These are phyloP conservation scores for Trichogramma evanescens DNA, from an alignment of 2,888 invertebrate genomes.

Conservation along the genomic window DNA sequence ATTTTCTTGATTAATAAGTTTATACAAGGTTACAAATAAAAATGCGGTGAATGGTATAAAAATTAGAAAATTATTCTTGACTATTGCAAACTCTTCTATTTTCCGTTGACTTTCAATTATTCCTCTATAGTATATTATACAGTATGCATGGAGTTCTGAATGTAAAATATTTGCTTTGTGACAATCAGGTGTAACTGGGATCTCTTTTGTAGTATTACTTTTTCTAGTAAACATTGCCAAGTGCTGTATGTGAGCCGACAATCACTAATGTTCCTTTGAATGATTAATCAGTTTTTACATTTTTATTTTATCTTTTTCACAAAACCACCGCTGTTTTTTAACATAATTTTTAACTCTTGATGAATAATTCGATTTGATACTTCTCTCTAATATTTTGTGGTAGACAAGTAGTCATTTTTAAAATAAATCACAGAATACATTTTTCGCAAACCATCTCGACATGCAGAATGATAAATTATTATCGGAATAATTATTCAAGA, in stretches of 20 bases:
- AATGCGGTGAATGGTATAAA: constrained; percentile 23
- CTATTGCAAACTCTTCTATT: constrained; percentile 34
- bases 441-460: no score
- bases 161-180: constrained; percentile 40
- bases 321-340: constrained; percentile 19
- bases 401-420: no score
- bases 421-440: no score
- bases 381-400: no score
- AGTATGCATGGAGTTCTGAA: constrained; percentile 44
- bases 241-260: constrained; percentile 49
- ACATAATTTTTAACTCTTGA: constrained; percentile 4
- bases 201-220: constrained; percentile 29
- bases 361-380: background rate
- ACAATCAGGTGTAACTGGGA: constrained; percentile 43
- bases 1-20: no score
- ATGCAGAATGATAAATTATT: no score
- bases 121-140: constrained; percentile 29
- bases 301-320: constrained; percentile 14
- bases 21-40: constrained; percentile 9
- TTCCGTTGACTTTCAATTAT: constrained; percentile 30
- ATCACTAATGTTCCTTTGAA: constrained; percentile 45
- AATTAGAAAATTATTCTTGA: constrained; percentile 27
- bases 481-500: no score
- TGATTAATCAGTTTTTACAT: background rate
- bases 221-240: constrained; percentile 47